Evolutionary conservation across 64 coral and sea anemone species (phyloP).

Genomic region (Dendronephthya gigantea): DNA sequence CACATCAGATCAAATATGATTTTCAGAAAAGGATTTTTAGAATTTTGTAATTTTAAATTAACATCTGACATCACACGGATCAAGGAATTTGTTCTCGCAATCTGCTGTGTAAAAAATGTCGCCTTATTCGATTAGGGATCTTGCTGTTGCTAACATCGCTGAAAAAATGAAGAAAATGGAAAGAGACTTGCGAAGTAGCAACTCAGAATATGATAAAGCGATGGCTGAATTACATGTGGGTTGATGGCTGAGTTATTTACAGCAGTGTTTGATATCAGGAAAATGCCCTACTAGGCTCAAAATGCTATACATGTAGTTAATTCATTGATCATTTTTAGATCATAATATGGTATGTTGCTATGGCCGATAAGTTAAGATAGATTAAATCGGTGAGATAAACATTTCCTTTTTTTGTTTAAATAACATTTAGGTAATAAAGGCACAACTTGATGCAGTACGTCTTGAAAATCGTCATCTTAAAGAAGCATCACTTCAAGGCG

Average conservation of each 20-base stretch:
- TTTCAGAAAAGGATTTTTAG: too few relatives aligned
- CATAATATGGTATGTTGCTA: too few relatives aligned
- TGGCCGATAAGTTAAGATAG: too few relatives aligned
- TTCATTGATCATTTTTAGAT: neutral
- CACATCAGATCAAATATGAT: too few relatives aligned
- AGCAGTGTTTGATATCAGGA: neutral
- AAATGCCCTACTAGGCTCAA: neutral
- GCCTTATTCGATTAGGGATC: neutral
- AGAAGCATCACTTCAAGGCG: neutral
- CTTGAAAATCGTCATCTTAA: conserved; percentile 2
- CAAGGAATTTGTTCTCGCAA: too few relatives aligned
- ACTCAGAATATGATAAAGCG: conserved; percentile 19
- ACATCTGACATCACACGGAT: too few relatives aligned
- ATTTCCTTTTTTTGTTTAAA: too few relatives aligned
- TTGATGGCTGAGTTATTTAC: neutral
- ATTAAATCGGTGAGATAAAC: too few relatives aligned
- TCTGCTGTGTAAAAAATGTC: neutral
- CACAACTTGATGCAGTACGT: neutral
- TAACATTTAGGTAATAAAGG: neutral
- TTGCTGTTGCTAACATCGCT: neutral
- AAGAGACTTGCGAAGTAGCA: neutral
- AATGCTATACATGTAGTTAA: neutral
- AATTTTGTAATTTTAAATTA: too few relatives aligned
- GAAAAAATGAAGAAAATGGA: conserved; percentile 15
- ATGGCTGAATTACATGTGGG: conserved; percentile 5